Evolutionary conservation across 2,797 vertebrate genomes (phyloP).

Genomic region (Macrochelys suwanniensis): DNA sequence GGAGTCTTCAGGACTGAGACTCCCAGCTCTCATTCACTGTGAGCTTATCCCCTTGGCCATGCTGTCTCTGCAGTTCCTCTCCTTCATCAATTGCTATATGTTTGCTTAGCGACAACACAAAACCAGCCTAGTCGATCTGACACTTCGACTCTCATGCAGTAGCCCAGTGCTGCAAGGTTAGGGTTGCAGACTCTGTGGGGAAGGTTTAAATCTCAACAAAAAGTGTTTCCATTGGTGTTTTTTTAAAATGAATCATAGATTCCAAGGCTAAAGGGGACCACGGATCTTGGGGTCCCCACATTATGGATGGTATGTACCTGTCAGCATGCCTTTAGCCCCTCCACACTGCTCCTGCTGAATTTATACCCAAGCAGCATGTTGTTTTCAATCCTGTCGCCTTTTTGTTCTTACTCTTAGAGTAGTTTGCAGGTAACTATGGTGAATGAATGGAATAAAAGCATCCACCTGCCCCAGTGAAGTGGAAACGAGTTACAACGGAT

Average conservation of each 20-base stretch:
- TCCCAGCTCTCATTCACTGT: neutral
- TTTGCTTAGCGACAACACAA: neutral
- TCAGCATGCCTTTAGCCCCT: neutral
- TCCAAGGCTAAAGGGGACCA: neutral
- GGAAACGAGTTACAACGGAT: neutral
- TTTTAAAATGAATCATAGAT: neutral
- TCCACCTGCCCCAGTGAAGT: neutral
- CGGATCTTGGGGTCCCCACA: neutral
- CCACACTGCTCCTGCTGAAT: neutral
- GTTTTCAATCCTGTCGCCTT: neutral
- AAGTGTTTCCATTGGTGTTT: neutral
- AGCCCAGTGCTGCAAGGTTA: accelerated
- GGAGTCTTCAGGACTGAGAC: neutral
- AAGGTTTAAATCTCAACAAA: neutral
- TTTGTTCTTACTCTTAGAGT: neutral
- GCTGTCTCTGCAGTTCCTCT: accelerated
- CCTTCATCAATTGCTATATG: neutral
- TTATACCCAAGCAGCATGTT: accelerated
- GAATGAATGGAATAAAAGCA: neutral
- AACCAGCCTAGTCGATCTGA: neutral
- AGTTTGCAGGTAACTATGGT: neutral
- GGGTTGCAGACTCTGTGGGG: accelerated
- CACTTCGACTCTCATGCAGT: accelerated
- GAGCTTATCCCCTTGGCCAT: accelerated
- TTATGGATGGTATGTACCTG: accelerated